Base-by-base conservation (phyloP, 2,113 vertebrate species). In the Chunga burmeisteri region DNA sequence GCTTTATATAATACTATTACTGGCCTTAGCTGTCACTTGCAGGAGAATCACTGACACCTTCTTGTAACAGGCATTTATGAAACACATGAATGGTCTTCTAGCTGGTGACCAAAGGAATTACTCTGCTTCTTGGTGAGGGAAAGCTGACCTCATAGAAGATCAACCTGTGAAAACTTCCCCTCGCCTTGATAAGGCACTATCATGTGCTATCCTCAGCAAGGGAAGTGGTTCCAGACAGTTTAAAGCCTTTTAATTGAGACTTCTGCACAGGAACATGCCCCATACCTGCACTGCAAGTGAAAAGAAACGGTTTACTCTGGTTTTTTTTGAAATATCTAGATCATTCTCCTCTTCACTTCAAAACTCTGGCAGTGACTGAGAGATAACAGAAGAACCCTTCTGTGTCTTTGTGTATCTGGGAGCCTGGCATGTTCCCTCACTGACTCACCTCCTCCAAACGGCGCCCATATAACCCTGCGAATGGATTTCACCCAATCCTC, bases 401-500 rank as follows among this genome's bases (percentile, higher is more conserved):
- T 2, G 9, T 46, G 74, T 18, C 49, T 27, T 10, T 77, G 66
- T 59, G 56, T 61, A 9, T 22, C 34, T 23, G 47, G 13, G 47
- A 86, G 46, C 70, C 11, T 75, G 27, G 61, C 27, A 3, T n/a
- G 50, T 73, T 81, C 32, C 36, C 55, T 44, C 9, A 4, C 23
- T 75, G 46, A 98, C 99, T 99, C 95, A 99, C 99, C 99, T 99
- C 99, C 99, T 97, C 99, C 99, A 81, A 99, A 99, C 9, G 99
- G 99, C 2, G 99, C 99, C 99, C 99, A 99, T 97, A 99, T 99
- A 88, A 99, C 99, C 95, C 99, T 98, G 95, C 99, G 99, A 92
- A 99, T 99, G 53, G 99, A 99, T 96, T 99, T 99, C 98, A 99
- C 99, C 99, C 99, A 99, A 97, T 99, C 99, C 98, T 99, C 99